Percentiles rank a stretch among this genome's conserved stretches.
These are phyloP conservation scores for Drosophila elegans DNA, from an alignment of 1,140 invertebrate genomes.

Conservation along the genomic window DNA sequence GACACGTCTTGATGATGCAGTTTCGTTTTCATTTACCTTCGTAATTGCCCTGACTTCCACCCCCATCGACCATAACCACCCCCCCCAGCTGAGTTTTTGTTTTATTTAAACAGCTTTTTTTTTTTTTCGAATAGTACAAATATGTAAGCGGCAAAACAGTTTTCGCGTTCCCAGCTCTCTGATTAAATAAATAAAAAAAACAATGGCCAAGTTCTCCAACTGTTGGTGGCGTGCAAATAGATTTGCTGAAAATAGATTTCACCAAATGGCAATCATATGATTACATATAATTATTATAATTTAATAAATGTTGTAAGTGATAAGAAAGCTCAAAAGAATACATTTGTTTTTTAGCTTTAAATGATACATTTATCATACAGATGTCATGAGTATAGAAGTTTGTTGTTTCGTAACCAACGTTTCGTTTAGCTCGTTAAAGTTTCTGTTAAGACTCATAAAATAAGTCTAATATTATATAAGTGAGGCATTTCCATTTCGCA, in stretches of 20 bases:
- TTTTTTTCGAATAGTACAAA: constrained; percentile 12
- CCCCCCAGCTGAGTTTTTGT: constrained; percentile 12
- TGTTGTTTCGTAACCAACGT: too few species aligned
- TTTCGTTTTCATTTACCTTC: constrained; percentile 39
- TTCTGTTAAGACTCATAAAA: too few species aligned
- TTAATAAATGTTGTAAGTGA: not conserved
- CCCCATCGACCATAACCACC: too few species aligned
- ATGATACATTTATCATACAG: too few species aligned
- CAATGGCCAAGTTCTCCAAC: not conserved
- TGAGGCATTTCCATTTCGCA: not conserved
- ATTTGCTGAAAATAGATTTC: constrained; percentile 14
- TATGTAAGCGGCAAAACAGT: constrained; percentile 23
- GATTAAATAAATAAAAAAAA: constrained; percentile 17
- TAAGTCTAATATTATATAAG: too few species aligned
- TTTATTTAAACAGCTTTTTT: constrained; percentile 56
- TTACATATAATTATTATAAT: not conserved
- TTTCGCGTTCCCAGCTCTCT: not conserved
- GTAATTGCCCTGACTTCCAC: constrained; percentile 7
- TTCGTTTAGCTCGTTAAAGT: too few species aligned
- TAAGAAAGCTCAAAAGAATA: not conserved
- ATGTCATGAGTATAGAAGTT: too few species aligned
- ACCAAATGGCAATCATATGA: not conserved
- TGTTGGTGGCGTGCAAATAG: constrained; percentile 13
- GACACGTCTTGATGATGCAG: constrained; percentile 12
- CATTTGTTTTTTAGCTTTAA: too few species aligned